Base-by-base conservation (phyloP, 2,888 invertebrate genomes). In the Oscheius sp. region DNA sequence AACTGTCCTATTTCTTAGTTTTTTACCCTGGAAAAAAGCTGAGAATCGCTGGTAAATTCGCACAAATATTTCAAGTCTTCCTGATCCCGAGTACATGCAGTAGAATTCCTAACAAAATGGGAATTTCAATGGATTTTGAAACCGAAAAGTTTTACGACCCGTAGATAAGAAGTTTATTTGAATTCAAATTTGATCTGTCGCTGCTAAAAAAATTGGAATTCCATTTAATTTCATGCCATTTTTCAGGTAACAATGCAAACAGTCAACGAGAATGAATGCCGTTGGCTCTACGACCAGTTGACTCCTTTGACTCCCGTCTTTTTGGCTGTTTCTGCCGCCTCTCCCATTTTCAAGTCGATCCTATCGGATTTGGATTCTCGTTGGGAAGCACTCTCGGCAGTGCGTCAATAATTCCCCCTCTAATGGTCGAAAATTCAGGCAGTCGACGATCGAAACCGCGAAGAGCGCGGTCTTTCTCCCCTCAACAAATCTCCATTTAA, bases 241-340 rank as follows among this genome's bases (percentile, higher is more conserved):
- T 85, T 90, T 3, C 89, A 90, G 85, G 88, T 89, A 63, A 91
- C 91, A 18, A 98, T 99, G 91, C 94, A 95, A 90, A 97, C 98
- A 0, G 87, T 87, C 43, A 96, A 96, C 89, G 95, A 99, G 80
- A 92, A 92, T 56, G 99, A 99, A 91, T 98, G 98, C 2, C 92
- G 96, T 78, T 94, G 94, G 46, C 91, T 99, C 0, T 99, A 99
- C 89, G 99, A 99, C 89, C 98, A 99, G 89, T 91, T 99, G 41
- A 94, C 97, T 13, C 96, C 97, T 0, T 91, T 99, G 6, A 98
- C 98, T 87, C 98, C 99, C 0, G 95, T 99, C 78, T 93, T 98
- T 93, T 94, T 99, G 90, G 98, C 99, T 1, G 90, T 99, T 80
- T 96, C 96, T 63, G 99, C 99, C 7, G 96, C 98, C 0, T 95